Evolutionary conservation across 2,888 invertebrate genomes (phyloP), one percentile per base, ranked within the genome.

Genomic region (Nymphalis polychloros): DNA sequence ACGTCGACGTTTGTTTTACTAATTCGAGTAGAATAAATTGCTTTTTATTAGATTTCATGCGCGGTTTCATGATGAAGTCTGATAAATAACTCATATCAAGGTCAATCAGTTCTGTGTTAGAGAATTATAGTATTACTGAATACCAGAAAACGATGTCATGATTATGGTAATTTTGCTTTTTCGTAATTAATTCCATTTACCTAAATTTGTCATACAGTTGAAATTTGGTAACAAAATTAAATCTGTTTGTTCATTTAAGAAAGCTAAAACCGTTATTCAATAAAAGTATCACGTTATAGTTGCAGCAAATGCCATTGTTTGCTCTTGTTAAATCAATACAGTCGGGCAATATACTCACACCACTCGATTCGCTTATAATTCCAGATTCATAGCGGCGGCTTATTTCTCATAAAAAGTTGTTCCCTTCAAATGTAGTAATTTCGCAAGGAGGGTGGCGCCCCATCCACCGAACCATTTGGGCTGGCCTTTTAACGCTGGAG

Each of bases 401-500:
- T 90, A 90, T 89, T 78, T 91, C 91, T 89, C 93, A 90, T 90
- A 92, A 92, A 92, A 92, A 92, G 87, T 91, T 91, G 89, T 90
- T 90, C 90, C 90, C 91, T 90, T 89, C 87, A 89, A 92, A 92
- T 88, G 90, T 90, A 89, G 92, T 92, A 92, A 92, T 92, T 92
- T 92, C 85, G 88, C 88, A 83, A 82, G 79, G 87, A 85, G 88
- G 86, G 87, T 80, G 81, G 77, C 75, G 73, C 81, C 76, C 79
- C 79, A 82, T 78, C 79, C 85, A 79, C 81, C 81, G 77, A 80
- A 81, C 84, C 82, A 78, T 85, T 81, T 84, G 76, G 86, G 87
- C 89, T 90, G 89, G 91, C 92, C 92, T 92, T 89, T 92, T 92
- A 91, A 87, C 92, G 92, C 88, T 82, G 83, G 85, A 86, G 90